Evolutionary conservation across 2,113 vertebrate genomes (phyloP).

Genomic region (Donacobius atricapilla): DNA sequence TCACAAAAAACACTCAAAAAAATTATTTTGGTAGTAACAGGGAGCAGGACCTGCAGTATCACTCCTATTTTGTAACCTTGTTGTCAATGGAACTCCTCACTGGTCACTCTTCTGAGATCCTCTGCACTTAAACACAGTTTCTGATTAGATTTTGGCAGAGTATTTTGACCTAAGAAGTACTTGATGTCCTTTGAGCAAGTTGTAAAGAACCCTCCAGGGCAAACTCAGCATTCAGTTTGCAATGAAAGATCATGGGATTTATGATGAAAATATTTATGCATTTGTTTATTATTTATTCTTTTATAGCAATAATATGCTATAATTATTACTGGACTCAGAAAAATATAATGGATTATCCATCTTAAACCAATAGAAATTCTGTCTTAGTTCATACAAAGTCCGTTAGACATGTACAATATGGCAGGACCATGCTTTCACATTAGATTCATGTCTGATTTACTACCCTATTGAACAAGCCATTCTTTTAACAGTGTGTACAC

Average conservation of each 20-base stretch:
- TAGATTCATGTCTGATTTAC: neutral
- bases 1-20: neutral
- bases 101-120: neutral
- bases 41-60: neutral
- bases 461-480: neutral
- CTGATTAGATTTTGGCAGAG: neutral
- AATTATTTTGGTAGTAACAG: neutral
- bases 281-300: neutral
- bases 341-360: neutral
- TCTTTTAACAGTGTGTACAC: neutral
- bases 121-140: neutral
- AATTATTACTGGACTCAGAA: neutral
- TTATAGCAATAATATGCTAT: neutral
- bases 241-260: neutral
- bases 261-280: neutral
- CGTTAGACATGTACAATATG: accelerated
- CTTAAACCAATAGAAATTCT: neutral
- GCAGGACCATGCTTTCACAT: neutral
- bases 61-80: neutral
- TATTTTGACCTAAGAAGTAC: neutral
- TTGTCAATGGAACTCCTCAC: neutral
- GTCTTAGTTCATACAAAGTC: neutral
- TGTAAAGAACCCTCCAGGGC: neutral
- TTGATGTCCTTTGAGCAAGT: neutral
- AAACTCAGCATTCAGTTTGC: neutral